A percentile compares a stretch with the other conserved stretches of the same genome.
These are phyloP conservation scores for Steatocranus sp. DNA, from an alignment of 2,797 vertebrate species.

Conservation along the genomic window DNA sequence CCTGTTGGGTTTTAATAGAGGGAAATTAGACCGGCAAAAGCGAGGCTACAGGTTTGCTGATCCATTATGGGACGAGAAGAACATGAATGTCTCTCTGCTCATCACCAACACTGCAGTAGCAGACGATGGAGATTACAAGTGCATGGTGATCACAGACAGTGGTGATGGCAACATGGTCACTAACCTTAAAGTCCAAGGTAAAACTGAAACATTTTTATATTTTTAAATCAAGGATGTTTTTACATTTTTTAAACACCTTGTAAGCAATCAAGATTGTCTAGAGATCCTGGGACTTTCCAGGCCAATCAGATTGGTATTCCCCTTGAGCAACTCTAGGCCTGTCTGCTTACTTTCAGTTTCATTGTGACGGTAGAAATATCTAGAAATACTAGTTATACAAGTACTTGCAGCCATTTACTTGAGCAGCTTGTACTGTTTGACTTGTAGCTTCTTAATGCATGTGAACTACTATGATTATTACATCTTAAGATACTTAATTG, in stretches of 20 bases:
- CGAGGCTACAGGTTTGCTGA: not conserved
- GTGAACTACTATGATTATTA: rapidly evolving
- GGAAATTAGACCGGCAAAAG: rapidly evolving
- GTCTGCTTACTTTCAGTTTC: constrained; percentile 26
- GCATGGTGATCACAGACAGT: rapidly evolving
- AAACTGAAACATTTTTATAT: not conserved
- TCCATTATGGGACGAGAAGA: not conserved
- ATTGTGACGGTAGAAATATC: rapidly evolving
- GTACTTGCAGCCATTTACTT: not conserved
- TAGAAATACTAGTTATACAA: rapidly evolving
- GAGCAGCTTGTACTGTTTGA: rapidly evolving
- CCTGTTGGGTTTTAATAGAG: rapidly evolving
- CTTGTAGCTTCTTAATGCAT: rapidly evolving
- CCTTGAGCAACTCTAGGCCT: rapidly evolving
- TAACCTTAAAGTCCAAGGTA: constrained; percentile 47
- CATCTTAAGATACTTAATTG: rapidly evolving
- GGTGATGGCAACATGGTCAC: rapidly evolving
- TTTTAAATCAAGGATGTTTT: not conserved
- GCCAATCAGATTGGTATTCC: not conserved
- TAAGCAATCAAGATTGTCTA: rapidly evolving
- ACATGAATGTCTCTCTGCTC: constrained; percentile 57
- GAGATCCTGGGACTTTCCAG: not conserved
- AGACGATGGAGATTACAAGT: not conserved
- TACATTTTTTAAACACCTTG: rapidly evolving
- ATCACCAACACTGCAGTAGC: constrained; percentile 22